These are phyloP conservation scores for Aphelocoma californica DNA, from an alignment of 2,797 vertebrate genomes.

Conservation along the genomic window DNA sequence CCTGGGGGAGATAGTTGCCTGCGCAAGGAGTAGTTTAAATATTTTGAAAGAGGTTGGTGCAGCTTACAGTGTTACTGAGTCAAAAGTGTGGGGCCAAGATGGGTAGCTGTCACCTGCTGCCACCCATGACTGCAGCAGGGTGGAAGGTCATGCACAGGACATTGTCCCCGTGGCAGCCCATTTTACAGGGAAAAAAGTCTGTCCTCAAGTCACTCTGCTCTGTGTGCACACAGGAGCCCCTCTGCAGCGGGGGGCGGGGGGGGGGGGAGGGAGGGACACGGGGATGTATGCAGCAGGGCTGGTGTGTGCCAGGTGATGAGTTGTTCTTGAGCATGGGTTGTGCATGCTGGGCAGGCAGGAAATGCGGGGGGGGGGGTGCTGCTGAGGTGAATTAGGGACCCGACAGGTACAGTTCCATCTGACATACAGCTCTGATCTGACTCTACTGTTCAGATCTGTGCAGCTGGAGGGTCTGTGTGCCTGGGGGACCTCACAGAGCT, in stretches of 20 bases:
- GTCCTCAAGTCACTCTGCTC: background rate
- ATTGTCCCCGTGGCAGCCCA: background rate
- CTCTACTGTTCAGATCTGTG: rapidly evolving
- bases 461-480: background rate
- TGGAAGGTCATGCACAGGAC: background rate
- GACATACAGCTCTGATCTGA: background rate
- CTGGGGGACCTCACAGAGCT: background rate
- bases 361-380: no score
- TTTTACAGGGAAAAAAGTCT: background rate
- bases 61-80: background rate
- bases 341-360: background rate
- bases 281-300: background rate
- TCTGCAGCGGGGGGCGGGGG: background rate
- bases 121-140: background rate
- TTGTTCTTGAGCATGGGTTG: background rate
- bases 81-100: background rate
- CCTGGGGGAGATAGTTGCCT: background rate
- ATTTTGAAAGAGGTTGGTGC: background rate
- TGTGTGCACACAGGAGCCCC: background rate
- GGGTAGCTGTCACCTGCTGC: background rate
- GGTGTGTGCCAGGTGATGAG: background rate
- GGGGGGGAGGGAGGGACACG: background rate
- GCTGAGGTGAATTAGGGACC: background rate
- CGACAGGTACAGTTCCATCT: background rate
- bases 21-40: background rate